A percentile compares a stretch with the other conserved stretches of the same genome.
phyloP scores from a whole-genome alignment of 1,140 invertebrate species.

The Ceratosolen solmsi region DNA sequence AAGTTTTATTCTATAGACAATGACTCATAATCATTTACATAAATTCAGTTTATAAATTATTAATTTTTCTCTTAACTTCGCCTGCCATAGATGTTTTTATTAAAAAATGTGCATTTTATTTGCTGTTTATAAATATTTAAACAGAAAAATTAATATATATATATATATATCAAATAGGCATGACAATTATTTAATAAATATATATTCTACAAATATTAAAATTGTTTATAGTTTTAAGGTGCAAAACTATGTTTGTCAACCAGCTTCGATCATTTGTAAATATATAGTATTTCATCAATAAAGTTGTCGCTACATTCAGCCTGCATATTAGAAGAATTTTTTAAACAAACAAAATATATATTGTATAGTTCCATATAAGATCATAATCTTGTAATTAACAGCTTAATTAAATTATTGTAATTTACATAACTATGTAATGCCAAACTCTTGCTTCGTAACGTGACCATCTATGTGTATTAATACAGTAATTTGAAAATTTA shows the following conservation, averaged over 20 bases:
- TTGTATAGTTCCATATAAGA: conserved; percentile 41
- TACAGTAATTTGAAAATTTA: conserved; percentile 24
- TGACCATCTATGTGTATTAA: conserved; percentile 35
- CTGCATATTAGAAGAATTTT: conserved; percentile 28
- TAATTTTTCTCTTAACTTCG: background rate
- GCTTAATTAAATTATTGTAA: conserved; percentile 47
- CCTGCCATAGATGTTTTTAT: background rate
- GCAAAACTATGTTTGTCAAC: conserved; percentile 24
- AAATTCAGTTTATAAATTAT: background rate
- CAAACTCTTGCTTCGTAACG: conserved; percentile 48
- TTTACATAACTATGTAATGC: conserved; percentile 47
- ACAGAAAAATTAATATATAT: background rate
- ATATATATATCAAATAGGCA: background rate
- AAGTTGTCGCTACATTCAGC: background rate
- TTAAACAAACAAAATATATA: conserved; percentile 38
- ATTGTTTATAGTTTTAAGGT: conserved; percentile 19
- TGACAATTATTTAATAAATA: background rate
- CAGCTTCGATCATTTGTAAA: conserved; percentile 28
- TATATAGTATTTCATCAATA: conserved; percentile 22
- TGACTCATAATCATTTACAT: background rate
- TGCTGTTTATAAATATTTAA: background rate
- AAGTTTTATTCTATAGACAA: background rate
- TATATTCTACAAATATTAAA: conserved; percentile 8
- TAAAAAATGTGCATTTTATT: conserved; percentile 29
- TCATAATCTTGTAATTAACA: conserved; percentile 40